phyloP scores from a whole-genome alignment of 1,140 invertebrate genomes.

The Drosophila murphyi region DNA sequence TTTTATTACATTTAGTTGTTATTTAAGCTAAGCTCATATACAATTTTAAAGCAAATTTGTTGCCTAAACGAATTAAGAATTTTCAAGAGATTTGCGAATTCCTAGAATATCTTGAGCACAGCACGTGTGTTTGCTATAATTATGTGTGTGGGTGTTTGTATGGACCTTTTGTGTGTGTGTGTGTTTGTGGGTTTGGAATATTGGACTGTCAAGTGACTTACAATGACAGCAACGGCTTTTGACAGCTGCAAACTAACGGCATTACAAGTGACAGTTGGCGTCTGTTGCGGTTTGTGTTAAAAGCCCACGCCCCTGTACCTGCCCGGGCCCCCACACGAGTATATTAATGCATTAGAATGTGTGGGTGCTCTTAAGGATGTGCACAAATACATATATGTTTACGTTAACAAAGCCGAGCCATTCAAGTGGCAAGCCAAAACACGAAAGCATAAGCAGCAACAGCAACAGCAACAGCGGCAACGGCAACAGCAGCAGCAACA shows the following conservation, averaged over 20 bases:
- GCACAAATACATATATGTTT: constrained; percentile 79
- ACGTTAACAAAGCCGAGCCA: constrained; percentile 80
- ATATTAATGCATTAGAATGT: not conserved
- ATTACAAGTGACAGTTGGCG: constrained; percentile 79
- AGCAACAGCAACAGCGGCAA: not conserved
- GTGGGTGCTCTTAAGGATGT: constrained; percentile 28
- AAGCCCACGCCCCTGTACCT: constrained; percentile 20
- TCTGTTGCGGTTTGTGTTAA: constrained; percentile 77
- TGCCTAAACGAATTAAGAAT: constrained; percentile 8
- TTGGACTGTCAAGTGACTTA: constrained; percentile 70
- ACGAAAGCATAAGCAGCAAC: constrained; percentile 33
- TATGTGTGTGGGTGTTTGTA: constrained; percentile 16
- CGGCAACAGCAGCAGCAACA: constrained; percentile 1
- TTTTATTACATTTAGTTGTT: constrained; percentile 8
- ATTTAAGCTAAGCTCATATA: constrained; percentile 2
- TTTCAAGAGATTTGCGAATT: constrained; percentile 4
- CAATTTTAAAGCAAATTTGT: constrained; percentile 3
- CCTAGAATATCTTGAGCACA: not conserved
- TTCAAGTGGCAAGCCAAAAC: constrained; percentile 82
- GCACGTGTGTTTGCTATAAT: constrained; percentile 8
- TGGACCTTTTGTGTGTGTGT: not conserved
- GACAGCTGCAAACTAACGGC: constrained; percentile 73
- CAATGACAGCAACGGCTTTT: constrained; percentile 73
- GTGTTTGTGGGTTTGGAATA: constrained; percentile 21
- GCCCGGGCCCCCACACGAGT: constrained; percentile 19